phyloP scores from a whole-genome alignment of 2,797 vertebrate species.

The Passerculus sandwichensis region DNA sequence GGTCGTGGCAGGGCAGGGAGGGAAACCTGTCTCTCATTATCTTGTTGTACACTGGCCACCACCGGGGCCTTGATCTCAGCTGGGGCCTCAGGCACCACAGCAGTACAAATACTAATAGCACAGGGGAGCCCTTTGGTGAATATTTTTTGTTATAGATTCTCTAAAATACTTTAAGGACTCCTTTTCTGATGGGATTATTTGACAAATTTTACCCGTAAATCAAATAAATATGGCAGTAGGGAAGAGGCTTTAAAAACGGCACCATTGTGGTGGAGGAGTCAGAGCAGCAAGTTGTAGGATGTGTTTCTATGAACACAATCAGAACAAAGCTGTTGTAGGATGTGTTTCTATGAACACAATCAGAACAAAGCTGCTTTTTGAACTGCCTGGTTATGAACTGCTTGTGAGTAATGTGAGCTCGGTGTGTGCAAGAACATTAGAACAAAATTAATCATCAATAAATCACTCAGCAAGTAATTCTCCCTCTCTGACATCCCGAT shows the following conservation, averaged over 20 bases:
- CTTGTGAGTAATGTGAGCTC: constrained; percentile 40
- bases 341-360: not conserved
- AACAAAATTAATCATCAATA: constrained; percentile 68
- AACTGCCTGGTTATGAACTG: constrained; percentile 29
- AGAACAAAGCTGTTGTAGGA: not conserved
- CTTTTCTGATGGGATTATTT: constrained; percentile 42
- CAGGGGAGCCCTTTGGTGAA: constrained; percentile 16
- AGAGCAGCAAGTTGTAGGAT: not conserved
- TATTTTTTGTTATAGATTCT: constrained; percentile 44
- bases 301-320: not conserved
- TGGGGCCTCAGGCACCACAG: constrained; percentile 59
- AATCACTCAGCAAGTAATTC: constrained; percentile 73
- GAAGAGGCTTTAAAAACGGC: constrained; percentile 25
- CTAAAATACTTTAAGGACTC: constrained; percentile 20
- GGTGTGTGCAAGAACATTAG: constrained; percentile 16
- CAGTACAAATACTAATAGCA: constrained; percentile 55
- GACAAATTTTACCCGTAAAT: constrained; percentile 49
- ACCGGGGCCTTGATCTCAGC: constrained; percentile 52
- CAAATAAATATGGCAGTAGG: constrained; percentile 51
- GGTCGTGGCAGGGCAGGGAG: not conserved
- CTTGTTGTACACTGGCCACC: constrained; percentile 61
- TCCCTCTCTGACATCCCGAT: constrained; percentile 40
- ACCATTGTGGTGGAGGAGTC: not conserved
- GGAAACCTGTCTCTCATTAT: constrained; percentile 72
- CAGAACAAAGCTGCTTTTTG: constrained; percentile 43